Conservation (phyloP, 2,888 invertebrate genomes). For the Trachelus troglodyta region DNA sequence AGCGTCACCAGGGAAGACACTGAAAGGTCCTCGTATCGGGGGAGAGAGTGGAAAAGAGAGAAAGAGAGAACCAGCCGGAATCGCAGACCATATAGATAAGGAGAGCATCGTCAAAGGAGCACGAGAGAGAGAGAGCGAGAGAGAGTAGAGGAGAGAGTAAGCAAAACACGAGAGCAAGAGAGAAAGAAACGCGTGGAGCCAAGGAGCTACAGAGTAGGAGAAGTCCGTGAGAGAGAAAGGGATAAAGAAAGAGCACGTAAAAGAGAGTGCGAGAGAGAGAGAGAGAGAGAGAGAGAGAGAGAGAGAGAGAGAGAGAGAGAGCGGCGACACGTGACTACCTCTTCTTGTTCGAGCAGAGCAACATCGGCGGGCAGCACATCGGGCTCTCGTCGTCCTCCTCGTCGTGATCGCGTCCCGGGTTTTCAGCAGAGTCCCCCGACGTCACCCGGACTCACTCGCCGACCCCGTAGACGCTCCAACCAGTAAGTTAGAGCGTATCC, state of each 20-base stretch:
- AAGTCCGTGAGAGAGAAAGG: slow-evolving; percentile 7
- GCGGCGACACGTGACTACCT: slow-evolving; percentile 21
- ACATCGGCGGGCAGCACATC: slow-evolving; percentile 18
- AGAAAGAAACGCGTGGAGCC: slow-evolving; percentile 10
- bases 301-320: too few species aligned
- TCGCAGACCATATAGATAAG: slow-evolving; percentile 19
- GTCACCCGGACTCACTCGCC: background rate
- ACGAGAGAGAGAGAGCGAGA: slow-evolving; percentile 11
- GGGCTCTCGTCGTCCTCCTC: slow-evolving; percentile 13
- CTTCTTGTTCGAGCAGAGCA: background rate
- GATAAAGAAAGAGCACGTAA: slow-evolving; percentile 29
- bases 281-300: background rate
- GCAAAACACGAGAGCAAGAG: slow-evolving; percentile 7
- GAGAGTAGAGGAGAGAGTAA: slow-evolving; percentile 25
- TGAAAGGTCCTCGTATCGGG: background rate
- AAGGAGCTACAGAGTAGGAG: slow-evolving; percentile 10
- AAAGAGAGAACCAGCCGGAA: slow-evolving; percentile 1
- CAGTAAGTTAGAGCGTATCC: background rate
- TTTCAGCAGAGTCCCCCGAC: background rate
- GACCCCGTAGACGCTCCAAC: background rate
- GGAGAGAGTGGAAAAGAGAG: slow-evolving; percentile 1
- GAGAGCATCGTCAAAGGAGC: slow-evolving; percentile 21
- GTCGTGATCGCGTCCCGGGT: slow-evolving; percentile 5
- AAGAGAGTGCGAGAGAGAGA: background rate
- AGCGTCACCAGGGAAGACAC: background rate